A percentile compares a stretch with the other conserved stretches of the same genome.
Conservation (phyloP, 2,888 invertebrate genomes). For the Acronicta alni region DNA sequence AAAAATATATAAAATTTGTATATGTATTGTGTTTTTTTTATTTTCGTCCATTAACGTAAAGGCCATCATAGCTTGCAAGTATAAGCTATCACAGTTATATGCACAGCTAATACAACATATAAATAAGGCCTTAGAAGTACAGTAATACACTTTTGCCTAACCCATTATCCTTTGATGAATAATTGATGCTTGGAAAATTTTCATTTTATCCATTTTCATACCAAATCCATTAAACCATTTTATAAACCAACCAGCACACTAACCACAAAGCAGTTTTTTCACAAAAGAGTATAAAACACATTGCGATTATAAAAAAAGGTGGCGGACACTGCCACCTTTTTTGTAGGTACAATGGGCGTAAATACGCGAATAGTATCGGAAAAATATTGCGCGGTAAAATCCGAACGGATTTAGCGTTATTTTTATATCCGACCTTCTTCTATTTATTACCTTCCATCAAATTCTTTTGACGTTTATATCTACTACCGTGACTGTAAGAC, state of each 20-base stretch:
- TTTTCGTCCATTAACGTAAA: too few relatives aligned
- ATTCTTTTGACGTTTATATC: conserved; percentile 29
- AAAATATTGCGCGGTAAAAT: conserved; percentile 19
- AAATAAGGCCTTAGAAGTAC: too few relatives aligned
- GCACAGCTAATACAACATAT: too few relatives aligned
- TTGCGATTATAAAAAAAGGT: conserved; percentile 9
- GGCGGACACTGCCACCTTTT: background rate
- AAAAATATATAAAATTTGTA: too few relatives aligned
- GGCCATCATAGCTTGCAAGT: too few relatives aligned
- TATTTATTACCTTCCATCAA: conserved; percentile 50
- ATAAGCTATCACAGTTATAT: too few relatives aligned
- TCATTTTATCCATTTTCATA: too few relatives aligned
- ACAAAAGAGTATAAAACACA: background rate
- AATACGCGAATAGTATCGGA: conserved; percentile 19
- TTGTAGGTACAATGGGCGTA: conserved; percentile 8
- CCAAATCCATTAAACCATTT: background rate
- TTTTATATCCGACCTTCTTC: conserved; percentile 45
- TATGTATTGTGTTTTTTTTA: too few relatives aligned
- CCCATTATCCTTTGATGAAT: too few relatives aligned
- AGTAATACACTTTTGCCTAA: too few relatives aligned
- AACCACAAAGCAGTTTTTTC: background rate
- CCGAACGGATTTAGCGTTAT: conserved; percentile 37
- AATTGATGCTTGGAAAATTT: too few relatives aligned
- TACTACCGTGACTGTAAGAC: conserved; percentile 11
- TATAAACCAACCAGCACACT: background rate